These are phyloP conservation scores for Iselma pallidipennis DNA, from an alignment of 2,888 invertebrate species.

Conservation along the genomic window DNA sequence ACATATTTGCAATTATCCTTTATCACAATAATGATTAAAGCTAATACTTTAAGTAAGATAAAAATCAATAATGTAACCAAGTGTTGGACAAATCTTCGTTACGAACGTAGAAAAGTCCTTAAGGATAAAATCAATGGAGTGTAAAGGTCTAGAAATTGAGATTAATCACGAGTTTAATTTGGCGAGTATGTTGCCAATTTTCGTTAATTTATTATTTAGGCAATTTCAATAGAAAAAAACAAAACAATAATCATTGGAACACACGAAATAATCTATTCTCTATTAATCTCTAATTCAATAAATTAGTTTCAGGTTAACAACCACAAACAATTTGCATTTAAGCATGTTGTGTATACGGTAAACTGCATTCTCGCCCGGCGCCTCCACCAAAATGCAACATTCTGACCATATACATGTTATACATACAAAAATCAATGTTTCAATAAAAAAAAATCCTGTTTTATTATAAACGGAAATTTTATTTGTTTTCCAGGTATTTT, in stretches of 20 bases:
- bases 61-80: background rate
- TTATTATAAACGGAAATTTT: too few relatives aligned
- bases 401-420: too few relatives aligned
- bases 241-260: too few relatives aligned
- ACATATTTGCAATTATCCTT: conserved; percentile 1
- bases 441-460: too few relatives aligned
- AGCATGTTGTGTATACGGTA: background rate
- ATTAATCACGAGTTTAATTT: background rate
- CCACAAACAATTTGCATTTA: too few relatives aligned
- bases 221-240: too few relatives aligned
- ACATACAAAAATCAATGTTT: too few relatives aligned
- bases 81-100: background rate
- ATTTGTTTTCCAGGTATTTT: too few relatives aligned
- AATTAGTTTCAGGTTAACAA: too few relatives aligned
- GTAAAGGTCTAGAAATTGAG: background rate
- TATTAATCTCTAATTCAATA: too few relatives aligned
- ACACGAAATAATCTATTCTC: too few relatives aligned
- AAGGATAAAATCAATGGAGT: background rate
- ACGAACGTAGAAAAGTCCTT: background rate
- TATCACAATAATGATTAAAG: background rate
- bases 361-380: background rate
- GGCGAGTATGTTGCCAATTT: background rate
- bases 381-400: conserved; percentile 15
- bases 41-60: background rate
- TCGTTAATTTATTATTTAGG: background rate